Evolutionary conservation across 2,888 invertebrate genomes (phyloP).

Genomic region (Eueremaeus valkanovi): DNA sequence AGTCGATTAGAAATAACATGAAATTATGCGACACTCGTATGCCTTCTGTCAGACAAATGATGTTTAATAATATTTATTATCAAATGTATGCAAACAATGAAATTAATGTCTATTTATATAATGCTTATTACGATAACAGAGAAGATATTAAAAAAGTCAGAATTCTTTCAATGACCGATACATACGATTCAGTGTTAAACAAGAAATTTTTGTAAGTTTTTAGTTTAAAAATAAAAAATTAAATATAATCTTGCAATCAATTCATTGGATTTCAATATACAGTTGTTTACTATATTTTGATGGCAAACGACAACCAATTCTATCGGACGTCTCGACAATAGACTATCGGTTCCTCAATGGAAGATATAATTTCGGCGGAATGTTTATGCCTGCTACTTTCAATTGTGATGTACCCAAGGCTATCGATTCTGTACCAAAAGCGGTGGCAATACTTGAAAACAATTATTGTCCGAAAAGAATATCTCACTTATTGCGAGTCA

Average conservation of each 20-base stretch:
- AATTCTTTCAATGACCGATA: neutral
- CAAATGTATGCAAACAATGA: neutral
- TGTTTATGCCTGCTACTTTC: too few relatives aligned
- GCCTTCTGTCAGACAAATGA: neutral
- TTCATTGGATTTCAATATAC: too few relatives aligned
- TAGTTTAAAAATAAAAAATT: neutral
- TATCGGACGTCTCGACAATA: too few relatives aligned
- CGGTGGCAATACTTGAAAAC: neutral
- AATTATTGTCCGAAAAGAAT: neutral
- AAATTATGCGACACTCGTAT: neutral
- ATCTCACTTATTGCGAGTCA: conserved; percentile 32
- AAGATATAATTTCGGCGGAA: too few relatives aligned
- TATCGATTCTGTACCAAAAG: conserved; percentile 7
- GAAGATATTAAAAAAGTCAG: neutral
- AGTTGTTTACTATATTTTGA: too few relatives aligned
- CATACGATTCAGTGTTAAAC: neutral
- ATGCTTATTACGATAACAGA: conserved; percentile 39
- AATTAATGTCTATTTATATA: conserved; percentile 11
- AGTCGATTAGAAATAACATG: neutral
- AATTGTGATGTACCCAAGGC: conserved; percentile 21
- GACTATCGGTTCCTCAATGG: too few relatives aligned
- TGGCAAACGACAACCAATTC: too few relatives aligned
- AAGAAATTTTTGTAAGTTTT: conserved; percentile 9
- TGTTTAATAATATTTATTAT: neutral
- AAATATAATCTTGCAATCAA: neutral